Conservation (phyloP, 2,113 vertebrate genomes). For the Sinocyclocheilus maitianheensis region DNA sequence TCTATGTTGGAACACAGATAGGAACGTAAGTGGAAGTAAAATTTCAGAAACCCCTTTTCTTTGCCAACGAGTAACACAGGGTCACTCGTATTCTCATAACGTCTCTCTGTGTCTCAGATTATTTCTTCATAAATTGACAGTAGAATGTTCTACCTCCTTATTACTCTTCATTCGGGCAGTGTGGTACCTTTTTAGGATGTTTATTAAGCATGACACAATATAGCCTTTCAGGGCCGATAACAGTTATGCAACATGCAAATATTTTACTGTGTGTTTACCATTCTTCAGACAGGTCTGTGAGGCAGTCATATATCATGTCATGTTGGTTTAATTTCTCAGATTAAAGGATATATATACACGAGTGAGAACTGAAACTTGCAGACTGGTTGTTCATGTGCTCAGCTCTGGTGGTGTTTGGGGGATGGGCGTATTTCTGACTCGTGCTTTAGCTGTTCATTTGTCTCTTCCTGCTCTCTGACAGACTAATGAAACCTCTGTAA, state of each 20-base stretch:
- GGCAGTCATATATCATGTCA: background rate
- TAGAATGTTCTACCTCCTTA: background rate
- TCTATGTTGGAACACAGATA: background rate
- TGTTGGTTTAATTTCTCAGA: background rate
- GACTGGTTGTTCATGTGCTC: background rate
- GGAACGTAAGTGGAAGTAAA: background rate
- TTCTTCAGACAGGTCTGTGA: background rate
- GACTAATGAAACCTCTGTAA: constrained; percentile 18
- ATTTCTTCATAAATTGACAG: background rate
- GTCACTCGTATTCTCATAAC: background rate
- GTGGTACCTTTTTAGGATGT: background rate
- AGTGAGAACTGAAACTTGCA: background rate
- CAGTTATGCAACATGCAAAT: background rate
- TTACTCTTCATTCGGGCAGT: background rate
- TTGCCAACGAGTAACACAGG: background rate
- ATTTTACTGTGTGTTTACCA: background rate
- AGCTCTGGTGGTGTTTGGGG: constrained; percentile 14
- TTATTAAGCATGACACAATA: background rate
- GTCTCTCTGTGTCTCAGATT: background rate
- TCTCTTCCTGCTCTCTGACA: constrained; percentile 16
- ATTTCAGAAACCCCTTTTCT: background rate
- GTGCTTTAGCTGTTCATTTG: constrained; percentile 24
- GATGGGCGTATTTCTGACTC: background rate
- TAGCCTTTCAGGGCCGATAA: background rate
- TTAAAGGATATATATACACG: background rate